Conservation (phyloP, 2,113 vertebrate species). For the Colossoma macropomum region DNA sequence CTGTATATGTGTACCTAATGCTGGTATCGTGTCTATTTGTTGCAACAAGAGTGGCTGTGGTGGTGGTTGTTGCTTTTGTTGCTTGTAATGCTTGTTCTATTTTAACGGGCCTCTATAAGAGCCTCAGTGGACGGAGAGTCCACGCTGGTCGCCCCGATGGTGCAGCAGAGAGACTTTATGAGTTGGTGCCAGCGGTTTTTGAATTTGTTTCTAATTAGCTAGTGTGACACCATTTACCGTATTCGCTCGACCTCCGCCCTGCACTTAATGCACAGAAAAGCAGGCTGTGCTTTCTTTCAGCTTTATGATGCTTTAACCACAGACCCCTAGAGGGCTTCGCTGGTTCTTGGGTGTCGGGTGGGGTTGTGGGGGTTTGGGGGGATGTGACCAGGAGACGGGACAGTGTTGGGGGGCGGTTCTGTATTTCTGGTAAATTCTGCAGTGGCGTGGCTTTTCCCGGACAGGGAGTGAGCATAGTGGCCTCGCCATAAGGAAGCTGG, state of each 20-base stretch:
- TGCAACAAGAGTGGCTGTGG: background rate
- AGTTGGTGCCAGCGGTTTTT: constrained; percentile 66
- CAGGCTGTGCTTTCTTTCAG: constrained; percentile 44
- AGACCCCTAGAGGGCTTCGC: constrained; percentile 49
- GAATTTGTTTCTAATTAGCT: constrained; percentile 76
- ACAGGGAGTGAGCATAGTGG: constrained; percentile 30
- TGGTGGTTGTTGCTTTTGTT: background rate
- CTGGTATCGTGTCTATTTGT: background rate
- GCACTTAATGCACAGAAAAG: constrained; percentile 32
- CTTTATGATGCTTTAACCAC: constrained; percentile 69
- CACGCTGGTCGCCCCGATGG: background rate
- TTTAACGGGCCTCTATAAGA: background rate
- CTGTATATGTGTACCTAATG: background rate
- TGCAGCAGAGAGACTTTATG: constrained; percentile 15
- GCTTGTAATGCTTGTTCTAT: background rate
- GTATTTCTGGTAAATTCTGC: constrained; percentile 70
- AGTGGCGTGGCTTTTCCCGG: constrained; percentile 70
- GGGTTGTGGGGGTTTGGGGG: background rate
- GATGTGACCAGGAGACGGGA: constrained; percentile 43
- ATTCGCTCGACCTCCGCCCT: constrained; percentile 55
- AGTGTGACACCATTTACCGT: constrained; percentile 76
- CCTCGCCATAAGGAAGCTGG: constrained; percentile 44
- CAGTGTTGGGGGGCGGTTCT: constrained; percentile 2
- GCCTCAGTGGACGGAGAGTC: background rate
- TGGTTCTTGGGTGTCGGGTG: background rate